These are phyloP conservation scores for Plebejus melissa DNA, from an alignment of 2,888 invertebrate species.

Conservation along the genomic window DNA sequence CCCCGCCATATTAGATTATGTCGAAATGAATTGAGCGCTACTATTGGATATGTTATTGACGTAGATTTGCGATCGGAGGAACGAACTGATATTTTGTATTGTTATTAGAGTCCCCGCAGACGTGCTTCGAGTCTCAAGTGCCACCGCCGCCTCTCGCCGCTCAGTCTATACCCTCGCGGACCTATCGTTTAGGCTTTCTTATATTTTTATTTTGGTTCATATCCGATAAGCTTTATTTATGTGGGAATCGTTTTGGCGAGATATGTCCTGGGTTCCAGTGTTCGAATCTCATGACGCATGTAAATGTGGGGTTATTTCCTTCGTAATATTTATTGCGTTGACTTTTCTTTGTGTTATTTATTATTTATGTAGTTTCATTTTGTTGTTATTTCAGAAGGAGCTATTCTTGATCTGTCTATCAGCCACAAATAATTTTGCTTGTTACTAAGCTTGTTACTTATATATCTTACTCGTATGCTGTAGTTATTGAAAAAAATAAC, in stretches of 20 bases:
- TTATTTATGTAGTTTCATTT: not conserved
- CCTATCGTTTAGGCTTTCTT: constrained; percentile 78
- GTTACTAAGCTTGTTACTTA: no score
- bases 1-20: constrained; percentile 77
- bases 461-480: not conserved
- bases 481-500: constrained; percentile 5
- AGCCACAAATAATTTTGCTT: not conserved
- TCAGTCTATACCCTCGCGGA: constrained; percentile 67
- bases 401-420: not conserved
- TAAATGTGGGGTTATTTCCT: constrained; percentile 50
- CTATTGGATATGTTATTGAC: constrained; percentile 80
- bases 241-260: constrained; percentile 78
- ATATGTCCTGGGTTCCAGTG: constrained; percentile 71
- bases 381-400: no score
- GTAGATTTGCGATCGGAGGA: constrained; percentile 79
- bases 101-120: constrained; percentile 73
- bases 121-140: constrained; percentile 63
- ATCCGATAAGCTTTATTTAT: constrained; percentile 80
- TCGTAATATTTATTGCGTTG: constrained; percentile 24
- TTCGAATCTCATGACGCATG: constrained; percentile 68
- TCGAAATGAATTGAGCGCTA: constrained; percentile 77
- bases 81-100: constrained; percentile 80
- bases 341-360: not conserved
- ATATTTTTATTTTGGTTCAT: constrained; percentile 78
- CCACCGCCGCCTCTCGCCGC: constrained; percentile 23